Conservation (phyloP, 2,113 vertebrate genomes). For the Tonatia bakeri region DNA sequence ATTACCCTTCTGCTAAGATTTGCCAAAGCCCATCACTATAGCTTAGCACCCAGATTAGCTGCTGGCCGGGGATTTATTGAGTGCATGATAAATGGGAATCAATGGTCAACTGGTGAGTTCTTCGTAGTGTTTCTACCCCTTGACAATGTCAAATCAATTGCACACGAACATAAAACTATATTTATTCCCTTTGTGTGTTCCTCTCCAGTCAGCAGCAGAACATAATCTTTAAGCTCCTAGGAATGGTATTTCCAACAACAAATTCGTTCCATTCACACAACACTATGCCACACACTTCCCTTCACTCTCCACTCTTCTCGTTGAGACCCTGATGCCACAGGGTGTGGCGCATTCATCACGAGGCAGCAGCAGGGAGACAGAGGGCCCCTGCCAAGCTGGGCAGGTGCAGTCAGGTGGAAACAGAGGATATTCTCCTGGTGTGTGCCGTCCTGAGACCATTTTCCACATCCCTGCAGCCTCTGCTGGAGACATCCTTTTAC, state of each 20-base stretch:
- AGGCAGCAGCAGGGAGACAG: not conserved
- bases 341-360: no score
- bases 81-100: not conserved
- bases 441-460: fast-evolving
- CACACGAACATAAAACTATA: not conserved
- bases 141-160: not conserved
- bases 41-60: not conserved
- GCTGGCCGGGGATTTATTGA: not conserved
- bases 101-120: not conserved
- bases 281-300: not conserved
- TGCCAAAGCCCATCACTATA: not conserved
- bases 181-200: not conserved
- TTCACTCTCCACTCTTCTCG: not conserved
- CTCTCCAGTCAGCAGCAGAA: not conserved
- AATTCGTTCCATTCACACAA: not conserved
- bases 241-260: not conserved
- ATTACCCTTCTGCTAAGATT: not conserved
- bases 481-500: not conserved
- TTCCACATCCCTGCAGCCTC: not conserved
- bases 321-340: not conserved
- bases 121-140: not conserved
- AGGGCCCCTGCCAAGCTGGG: no score
- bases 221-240: not conserved
- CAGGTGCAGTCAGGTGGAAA: no score
- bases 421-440: not conserved